A percentile compares a stretch with the other conserved stretches of the same genome.
Conservation (phyloP, 1,140 invertebrate species). For the Papilio dardanus region DNA sequence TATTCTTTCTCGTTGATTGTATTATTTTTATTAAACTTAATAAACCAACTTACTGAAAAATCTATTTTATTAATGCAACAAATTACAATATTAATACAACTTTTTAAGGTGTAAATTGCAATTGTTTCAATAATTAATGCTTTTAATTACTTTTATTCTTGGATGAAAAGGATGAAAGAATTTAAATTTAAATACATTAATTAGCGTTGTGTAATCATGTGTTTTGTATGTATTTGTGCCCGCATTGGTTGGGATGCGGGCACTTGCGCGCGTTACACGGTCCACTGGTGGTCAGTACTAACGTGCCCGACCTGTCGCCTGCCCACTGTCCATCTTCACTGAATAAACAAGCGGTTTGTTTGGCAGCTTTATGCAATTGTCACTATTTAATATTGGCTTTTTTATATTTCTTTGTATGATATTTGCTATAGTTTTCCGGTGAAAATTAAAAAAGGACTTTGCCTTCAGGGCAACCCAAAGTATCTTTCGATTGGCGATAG, state of each 20-base stretch:
- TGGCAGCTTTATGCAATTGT: constrained; percentile 39
- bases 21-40: too few relatives aligned
- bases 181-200: not conserved
- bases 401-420: not conserved
- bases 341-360: constrained; percentile 55
- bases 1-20: too few relatives aligned
- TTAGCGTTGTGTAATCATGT: not conserved
- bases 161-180: not conserved
- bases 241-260: constrained; percentile 47
- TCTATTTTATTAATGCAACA: too few relatives aligned
- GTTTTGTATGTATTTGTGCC: constrained; percentile 32
- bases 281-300: constrained; percentile 46
- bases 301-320: constrained; percentile 45
- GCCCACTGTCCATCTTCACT: constrained; percentile 48
- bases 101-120: too few relatives aligned
- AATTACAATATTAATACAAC: too few relatives aligned
- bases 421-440: too few relatives aligned
- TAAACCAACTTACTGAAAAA: too few relatives aligned
- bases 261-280: constrained; percentile 53
- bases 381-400: not conserved
- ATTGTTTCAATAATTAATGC: too few relatives aligned
- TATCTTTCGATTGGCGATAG: too few relatives aligned
- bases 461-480: too few relatives aligned
- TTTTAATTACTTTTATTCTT: constrained; percentile 20
- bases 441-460: too few relatives aligned